These are phyloP conservation scores for Psittacula derbiana DNA, from an alignment of 2,797 vertebrate genomes.

Conservation along the genomic window DNA sequence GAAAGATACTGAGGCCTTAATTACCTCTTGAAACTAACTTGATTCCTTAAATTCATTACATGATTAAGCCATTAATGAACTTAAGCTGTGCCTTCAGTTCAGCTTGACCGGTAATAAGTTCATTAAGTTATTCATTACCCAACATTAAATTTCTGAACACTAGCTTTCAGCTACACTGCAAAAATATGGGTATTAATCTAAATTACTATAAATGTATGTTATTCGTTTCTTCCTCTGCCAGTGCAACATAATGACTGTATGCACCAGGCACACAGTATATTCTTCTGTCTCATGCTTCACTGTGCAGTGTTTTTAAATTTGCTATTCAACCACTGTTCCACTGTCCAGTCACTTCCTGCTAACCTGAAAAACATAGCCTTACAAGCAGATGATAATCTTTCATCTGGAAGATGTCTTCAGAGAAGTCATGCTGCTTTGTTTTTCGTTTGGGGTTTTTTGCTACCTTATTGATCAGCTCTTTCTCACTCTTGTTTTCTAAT, in stretches of 20 bases:
- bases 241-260: neutral
- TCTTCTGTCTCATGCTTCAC: neutral
- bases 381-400: neutral
- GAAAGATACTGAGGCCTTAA: neutral
- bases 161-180: neutral
- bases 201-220: neutral
- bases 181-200: slow-evolving; percentile 29
- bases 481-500: neutral
- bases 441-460: neutral
- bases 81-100: slow-evolving; percentile 1
- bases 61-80: slow-evolving; percentile 45
- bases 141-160: neutral
- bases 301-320: neutral
- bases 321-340: neutral
- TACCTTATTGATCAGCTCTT: neutral
- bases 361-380: neutral
- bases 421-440: neutral
- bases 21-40: neutral
- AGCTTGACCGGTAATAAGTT: slow-evolving; percentile 9
- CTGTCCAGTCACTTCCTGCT: neutral
- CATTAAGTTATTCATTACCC: slow-evolving; percentile 20
- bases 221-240: neutral
- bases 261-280: neutral
- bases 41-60: slow-evolving; percentile 4
- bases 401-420: neutral